Evolutionary conservation across 1,140 invertebrate species (phyloP).

Genomic region (Pogonomyrmex californicus): DNA sequence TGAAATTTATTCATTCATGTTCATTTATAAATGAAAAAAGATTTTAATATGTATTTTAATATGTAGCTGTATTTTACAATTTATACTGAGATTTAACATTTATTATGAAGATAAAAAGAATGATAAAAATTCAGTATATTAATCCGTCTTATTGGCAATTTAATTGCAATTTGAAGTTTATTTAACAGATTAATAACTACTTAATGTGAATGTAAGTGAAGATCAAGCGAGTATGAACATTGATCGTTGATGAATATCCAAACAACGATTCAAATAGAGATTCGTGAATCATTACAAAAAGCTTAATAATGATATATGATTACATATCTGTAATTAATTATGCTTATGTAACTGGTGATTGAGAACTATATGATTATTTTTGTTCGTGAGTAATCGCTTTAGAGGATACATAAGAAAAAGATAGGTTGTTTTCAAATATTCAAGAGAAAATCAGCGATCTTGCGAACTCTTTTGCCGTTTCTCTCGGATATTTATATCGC

Average conservation of each 20-base stretch:
- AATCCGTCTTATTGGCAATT: slow-evolving; percentile 2
- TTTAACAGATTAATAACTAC: not conserved
- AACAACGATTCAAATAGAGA: not conserved
- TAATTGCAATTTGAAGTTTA: not conserved
- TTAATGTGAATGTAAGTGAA: not conserved
- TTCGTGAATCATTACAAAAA: slow-evolving; percentile 1
- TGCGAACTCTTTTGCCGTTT: not conserved
- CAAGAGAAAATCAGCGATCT: not conserved
- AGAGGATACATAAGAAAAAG: slow-evolving; percentile 10
- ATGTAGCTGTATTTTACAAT: not conserved
- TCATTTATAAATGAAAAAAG: not conserved
- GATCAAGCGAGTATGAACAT: not conserved
- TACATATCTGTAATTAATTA: slow-evolving; percentile 10
- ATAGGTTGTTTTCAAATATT: slow-evolving; percentile 11
- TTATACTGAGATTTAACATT: not conserved
- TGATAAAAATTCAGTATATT: not conserved
- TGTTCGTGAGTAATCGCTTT: not conserved
- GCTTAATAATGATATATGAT: not conserved
- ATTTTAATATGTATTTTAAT: not conserved
- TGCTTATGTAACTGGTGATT: not conserved
- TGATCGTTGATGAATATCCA: not conserved
- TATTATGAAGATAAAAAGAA: not conserved
- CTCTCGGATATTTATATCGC: not conserved
- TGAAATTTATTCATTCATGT: not conserved
- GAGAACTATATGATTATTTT: not conserved